These are phyloP conservation scores for Pocillopora verrucosa DNA, from an alignment of 64 coral and sea anemone species.

Conservation along the genomic window DNA sequence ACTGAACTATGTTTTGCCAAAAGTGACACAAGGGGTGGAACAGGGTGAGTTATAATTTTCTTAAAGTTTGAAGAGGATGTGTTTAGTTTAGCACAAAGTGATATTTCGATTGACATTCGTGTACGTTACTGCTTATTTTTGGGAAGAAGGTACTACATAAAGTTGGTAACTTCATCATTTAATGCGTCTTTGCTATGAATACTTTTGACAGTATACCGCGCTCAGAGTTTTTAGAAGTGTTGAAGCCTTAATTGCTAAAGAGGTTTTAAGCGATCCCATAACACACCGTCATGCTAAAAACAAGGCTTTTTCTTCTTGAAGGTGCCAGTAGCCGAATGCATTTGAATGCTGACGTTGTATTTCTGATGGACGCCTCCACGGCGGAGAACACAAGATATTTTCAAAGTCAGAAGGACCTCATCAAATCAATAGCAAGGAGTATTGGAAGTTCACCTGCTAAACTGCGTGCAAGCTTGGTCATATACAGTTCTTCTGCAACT, in stretches of 20 bases:
- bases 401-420: constrained; percentile 50
- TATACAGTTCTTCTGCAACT: constrained; percentile 42
- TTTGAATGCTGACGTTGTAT: constrained; percentile 63
- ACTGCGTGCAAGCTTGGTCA: constrained; percentile 59
- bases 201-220: no score
- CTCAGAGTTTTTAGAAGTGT: no score
- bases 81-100: no score
- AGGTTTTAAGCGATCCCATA: no score
- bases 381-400: constrained; percentile 46
- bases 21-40: constrained; percentile 6
- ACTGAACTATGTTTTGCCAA: constrained; percentile 1
- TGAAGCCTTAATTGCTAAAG: no score
- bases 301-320: constrained; percentile 20
- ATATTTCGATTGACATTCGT: no score
- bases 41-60: not conserved
- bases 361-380: constrained; percentile 71
- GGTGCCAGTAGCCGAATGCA: constrained; percentile 23
- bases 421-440: constrained; percentile 61
- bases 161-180: no score
- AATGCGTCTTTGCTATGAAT: no score
- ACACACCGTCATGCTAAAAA: no score
- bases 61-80: no score
- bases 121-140: no score
- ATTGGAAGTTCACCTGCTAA: constrained; percentile 40
- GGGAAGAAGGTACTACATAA: no score